Evolutionary conservation across 53 echinoderm and acorn worm genomes (phyloP).

Genomic region (Patiria pectinifera): DNA sequence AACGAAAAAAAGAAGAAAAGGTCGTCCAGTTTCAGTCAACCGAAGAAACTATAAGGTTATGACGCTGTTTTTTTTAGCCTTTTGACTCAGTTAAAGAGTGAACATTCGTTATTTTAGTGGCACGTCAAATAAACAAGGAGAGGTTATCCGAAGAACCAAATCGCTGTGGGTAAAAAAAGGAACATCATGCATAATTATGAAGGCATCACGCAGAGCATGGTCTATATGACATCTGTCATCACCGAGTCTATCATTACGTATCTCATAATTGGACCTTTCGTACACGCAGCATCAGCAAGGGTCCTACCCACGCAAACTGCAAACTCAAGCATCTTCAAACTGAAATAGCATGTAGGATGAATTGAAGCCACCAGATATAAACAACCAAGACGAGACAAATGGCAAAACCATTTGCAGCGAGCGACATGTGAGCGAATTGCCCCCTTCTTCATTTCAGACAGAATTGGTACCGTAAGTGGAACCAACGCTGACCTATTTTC

Average conservation of each 20-base stretch:
- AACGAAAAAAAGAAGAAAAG: too few species aligned
- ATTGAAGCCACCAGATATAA: neutral
- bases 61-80: too few species aligned
- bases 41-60: too few species aligned
- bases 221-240: neutral
- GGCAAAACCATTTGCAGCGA: slow-evolving; percentile 5
- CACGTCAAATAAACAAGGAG: too few species aligned
- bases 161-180: too few species aligned
- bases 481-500: neutral
- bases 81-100: too few species aligned
- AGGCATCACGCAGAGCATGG: neutral
- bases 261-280: neutral
- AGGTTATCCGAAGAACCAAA: too few species aligned
- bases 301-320: neutral
- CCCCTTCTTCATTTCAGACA: neutral
- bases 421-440: slow-evolving; percentile 7
- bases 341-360: neutral
- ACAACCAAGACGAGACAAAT: neutral
- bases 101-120: too few species aligned
- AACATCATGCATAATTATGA: too few species aligned
- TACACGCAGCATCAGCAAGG: neutral
- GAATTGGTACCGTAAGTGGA: neutral
- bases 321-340: neutral
- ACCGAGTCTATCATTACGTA: neutral
- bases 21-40: too few species aligned